Evolutionary conservation across 2,888 invertebrate genomes (phyloP).

Genomic region (Erannis defoliaria): DNA sequence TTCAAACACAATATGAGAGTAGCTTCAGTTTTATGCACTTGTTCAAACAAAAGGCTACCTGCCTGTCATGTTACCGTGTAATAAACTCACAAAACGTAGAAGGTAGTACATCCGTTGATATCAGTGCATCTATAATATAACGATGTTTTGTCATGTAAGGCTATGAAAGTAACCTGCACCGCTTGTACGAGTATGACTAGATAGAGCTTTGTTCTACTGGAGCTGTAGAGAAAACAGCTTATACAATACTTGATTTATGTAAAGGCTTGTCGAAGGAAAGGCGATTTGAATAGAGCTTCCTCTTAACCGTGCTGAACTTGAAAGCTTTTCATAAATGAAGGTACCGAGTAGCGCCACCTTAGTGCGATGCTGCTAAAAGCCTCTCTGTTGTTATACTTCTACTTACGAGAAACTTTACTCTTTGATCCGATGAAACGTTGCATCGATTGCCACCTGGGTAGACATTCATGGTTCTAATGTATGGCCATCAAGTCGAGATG

Average conservation of each 20-base stretch:
- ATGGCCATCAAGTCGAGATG: background rate
- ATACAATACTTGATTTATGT: conserved; percentile 77
- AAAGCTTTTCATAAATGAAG: conserved; percentile 83
- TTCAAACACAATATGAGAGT: conserved; percentile 14
- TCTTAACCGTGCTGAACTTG: conserved; percentile 74
- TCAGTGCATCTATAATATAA: conserved; percentile 44
- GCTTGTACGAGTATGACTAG: conserved; percentile 32
- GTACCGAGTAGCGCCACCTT: conserved; percentile 66
- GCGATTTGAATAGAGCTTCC: conserved; percentile 80
- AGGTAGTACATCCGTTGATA: conserved; percentile 35
- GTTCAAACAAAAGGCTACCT: conserved; percentile 25
- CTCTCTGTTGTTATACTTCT: conserved; percentile 57
- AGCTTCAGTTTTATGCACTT: conserved; percentile 17
- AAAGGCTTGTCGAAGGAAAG: conserved; percentile 73
- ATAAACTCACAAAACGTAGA: conserved; percentile 42
- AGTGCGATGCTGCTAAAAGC: conserved; percentile 73
- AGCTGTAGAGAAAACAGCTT: conserved; percentile 64
- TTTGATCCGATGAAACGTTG: conserved; percentile 52
- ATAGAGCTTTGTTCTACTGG: conserved; percentile 48
- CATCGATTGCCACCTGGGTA: conserved; percentile 52
- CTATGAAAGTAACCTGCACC: conserved; percentile 33
- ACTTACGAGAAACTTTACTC: conserved; percentile 68
- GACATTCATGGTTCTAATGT: conserved; percentile 42
- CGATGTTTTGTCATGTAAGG: conserved; percentile 40
- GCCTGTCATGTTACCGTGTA: conserved; percentile 45